Conservation (phyloP, 2,113 vertebrate genomes). For the Neolamprologus fasciatus region DNA sequence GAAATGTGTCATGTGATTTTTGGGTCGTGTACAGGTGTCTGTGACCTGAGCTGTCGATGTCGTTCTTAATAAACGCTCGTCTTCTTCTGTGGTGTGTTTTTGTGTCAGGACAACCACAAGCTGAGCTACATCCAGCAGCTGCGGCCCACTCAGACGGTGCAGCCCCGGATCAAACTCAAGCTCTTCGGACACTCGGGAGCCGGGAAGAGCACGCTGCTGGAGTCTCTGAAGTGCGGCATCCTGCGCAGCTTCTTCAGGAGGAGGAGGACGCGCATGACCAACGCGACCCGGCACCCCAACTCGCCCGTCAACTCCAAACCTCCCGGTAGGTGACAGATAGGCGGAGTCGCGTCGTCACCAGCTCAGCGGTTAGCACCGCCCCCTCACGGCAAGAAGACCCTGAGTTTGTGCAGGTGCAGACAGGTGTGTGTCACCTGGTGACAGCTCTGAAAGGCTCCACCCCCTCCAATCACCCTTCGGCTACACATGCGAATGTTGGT, state of each 20-base stretch:
- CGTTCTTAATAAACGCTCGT: not conserved
- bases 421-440: not conserved
- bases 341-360: accelerated
- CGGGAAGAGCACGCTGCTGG: constrained; percentile 89
- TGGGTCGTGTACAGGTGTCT: accelerated
- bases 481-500: not conserved
- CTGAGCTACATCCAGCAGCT: constrained; percentile 90
- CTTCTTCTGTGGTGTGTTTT: not conserved
- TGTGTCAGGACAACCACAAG: constrained; percentile 81
- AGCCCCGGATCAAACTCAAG: constrained; percentile 90
- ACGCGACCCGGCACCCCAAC: constrained; percentile 80
- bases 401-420: not conserved
- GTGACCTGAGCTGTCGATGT: not conserved
- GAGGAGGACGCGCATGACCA: constrained; percentile 80
- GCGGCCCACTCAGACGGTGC: constrained; percentile 78
- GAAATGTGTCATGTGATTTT: not conserved
- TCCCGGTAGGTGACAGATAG: constrained; percentile 68
- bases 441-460: not conserved
- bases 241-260: constrained; percentile 92
- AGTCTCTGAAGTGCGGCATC: constrained; percentile 94
- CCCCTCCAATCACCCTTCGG: not conserved
- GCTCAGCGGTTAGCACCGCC: not conserved
- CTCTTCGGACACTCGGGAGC: constrained; percentile 84
- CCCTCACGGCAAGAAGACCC: accelerated
- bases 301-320: constrained; percentile 87